Evolutionary conservation across 2,113 vertebrate genomes (phyloP).

Genomic region (Onychostruthus taczanowskii): DNA sequence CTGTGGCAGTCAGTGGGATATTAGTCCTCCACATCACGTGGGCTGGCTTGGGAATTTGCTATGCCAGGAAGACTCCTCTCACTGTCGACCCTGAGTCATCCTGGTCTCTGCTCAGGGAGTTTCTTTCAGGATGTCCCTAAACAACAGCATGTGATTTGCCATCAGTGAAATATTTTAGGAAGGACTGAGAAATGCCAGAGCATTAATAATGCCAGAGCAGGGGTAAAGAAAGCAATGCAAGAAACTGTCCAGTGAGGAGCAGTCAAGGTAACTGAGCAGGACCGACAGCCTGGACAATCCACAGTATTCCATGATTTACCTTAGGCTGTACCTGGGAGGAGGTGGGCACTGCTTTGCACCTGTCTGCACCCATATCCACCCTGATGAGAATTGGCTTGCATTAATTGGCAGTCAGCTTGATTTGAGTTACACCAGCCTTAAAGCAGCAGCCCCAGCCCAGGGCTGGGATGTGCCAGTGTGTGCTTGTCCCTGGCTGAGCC

Average conservation of each 20-base stretch:
- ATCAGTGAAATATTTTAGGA: not conserved
- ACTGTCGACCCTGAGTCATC: not conserved
- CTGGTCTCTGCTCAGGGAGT: not conserved
- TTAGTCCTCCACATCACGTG: accelerated
- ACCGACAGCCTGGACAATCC: not conserved
- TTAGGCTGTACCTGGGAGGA: not conserved
- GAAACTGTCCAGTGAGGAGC: not conserved
- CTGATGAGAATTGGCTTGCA: not conserved
- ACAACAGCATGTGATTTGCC: not conserved
- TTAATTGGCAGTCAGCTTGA: not conserved
- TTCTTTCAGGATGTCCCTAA: not conserved
- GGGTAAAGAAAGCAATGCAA: not conserved
- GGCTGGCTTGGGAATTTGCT: not conserved
- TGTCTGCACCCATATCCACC: not conserved
- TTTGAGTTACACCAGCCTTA: not conserved
- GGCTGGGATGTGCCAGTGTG: not conserved
- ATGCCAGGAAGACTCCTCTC: not conserved
- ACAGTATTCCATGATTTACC: not conserved
- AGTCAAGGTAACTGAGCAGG: not conserved
- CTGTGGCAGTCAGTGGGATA: not conserved
- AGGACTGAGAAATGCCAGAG: not conserved
- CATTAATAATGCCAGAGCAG: not conserved
- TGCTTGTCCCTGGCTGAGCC: not conserved
- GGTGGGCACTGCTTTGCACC: not conserved
- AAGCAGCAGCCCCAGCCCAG: not conserved